Evolutionary conservation across 1,140 invertebrate genomes (phyloP).

Genomic region (Drosophila parabipectinata): DNA sequence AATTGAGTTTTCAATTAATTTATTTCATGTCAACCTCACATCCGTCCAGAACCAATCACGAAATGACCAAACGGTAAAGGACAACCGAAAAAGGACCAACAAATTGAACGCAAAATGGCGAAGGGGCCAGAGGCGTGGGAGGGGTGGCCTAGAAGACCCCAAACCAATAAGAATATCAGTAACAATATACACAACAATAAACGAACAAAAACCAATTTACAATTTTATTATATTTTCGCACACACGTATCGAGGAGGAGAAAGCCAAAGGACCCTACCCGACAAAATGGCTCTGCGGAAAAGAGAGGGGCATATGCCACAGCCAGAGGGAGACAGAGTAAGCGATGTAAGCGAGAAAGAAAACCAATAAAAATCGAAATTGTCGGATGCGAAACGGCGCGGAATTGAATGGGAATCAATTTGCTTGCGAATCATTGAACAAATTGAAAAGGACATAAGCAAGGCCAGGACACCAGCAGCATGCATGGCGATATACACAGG

Average conservation of each 20-base stretch:
- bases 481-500: slow-evolving; percentile 43
- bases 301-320: not conserved
- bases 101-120: slow-evolving; percentile 28
- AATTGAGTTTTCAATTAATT: slow-evolving; percentile 73
- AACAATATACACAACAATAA: slow-evolving; percentile 77
- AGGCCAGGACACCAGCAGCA: slow-evolving; percentile 36
- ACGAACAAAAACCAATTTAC: slow-evolving; percentile 80
- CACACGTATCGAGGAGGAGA: slow-evolving; percentile 14
- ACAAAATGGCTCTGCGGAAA: slow-evolving; percentile 71
- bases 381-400: slow-evolving; percentile 78
- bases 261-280: slow-evolving; percentile 26
- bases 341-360: slow-evolving; percentile 34
- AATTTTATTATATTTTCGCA: slow-evolving; percentile 80
- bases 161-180: slow-evolving; percentile 78
- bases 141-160: slow-evolving; percentile 38
- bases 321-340: not conserved
- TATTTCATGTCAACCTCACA: slow-evolving; percentile 63
- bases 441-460: slow-evolving; percentile 78
- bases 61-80: slow-evolving; percentile 44
- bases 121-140: not conserved
- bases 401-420: slow-evolving; percentile 84
- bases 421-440: slow-evolving; percentile 84
- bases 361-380: slow-evolving; percentile 83
- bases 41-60: slow-evolving; percentile 29
- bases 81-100: slow-evolving; percentile 31